A percentile compares a stretch with the other conserved stretches of the same genome.
Conservation (phyloP, 2,113 vertebrate genomes). For the Pituophis catenifer region DNA sequence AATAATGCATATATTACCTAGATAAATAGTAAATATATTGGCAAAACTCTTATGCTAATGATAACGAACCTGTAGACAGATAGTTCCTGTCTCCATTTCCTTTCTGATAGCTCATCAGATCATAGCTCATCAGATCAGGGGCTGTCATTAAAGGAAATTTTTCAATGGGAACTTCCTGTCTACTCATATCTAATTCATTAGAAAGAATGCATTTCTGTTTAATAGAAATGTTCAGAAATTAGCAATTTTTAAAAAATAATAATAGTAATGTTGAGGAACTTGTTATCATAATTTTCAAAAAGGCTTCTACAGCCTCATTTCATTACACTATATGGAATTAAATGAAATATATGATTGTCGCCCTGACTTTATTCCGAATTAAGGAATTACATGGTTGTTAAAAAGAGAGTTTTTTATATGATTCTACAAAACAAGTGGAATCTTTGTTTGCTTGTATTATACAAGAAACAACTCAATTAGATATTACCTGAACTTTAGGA, state of each 20-base stretch:
- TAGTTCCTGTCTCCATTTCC: constrained; percentile 79
- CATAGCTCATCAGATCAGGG: constrained; percentile 70
- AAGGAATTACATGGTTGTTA: not conserved
- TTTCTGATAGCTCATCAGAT: constrained; percentile 69
- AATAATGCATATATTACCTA: constrained; percentile 66
- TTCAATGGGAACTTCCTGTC: constrained; percentile 74
- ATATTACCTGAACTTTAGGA: constrained; percentile 5
- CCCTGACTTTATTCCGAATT: not conserved
- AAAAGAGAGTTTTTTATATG: not conserved
- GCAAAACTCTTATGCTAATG: constrained; percentile 74
- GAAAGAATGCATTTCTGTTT: constrained; percentile 35
- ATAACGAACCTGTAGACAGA: constrained; percentile 79
- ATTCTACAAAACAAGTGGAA: not conserved
- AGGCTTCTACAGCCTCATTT: not conserved
- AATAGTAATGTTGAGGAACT: not conserved
- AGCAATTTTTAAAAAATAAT: constrained; percentile 8
- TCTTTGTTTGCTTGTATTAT: not conserved
- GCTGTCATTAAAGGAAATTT: constrained; percentile 72
- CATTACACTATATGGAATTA: not conserved
- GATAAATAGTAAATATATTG: constrained; percentile 75
- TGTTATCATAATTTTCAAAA: not conserved
- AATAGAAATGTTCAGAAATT: constrained; percentile 24
- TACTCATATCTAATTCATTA: constrained; percentile 30
- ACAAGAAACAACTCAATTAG: not conserved
- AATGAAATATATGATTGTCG: not conserved